These are phyloP conservation scores for Diadema setosum DNA, from an alignment of 35 echinoderm and acorn worm genomes.

Conservation along the genomic window DNA sequence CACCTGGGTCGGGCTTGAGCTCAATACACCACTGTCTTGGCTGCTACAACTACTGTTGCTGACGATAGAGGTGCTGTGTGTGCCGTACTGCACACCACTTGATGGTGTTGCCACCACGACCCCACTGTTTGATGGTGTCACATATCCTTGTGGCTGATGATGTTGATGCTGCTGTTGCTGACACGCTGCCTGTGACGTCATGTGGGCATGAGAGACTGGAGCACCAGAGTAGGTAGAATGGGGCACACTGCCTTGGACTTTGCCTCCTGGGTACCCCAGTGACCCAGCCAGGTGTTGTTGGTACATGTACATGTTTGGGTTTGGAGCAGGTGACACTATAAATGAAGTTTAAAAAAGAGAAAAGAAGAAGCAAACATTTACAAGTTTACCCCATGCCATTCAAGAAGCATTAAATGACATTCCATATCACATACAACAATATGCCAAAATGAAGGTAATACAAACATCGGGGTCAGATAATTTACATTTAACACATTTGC, in stretches of 20 bases:
- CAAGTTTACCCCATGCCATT: too few species aligned
- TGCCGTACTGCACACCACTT: not conserved
- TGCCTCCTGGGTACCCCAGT: not conserved
- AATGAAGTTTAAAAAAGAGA: too few species aligned
- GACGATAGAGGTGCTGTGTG: not conserved
- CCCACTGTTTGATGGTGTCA: not conserved
- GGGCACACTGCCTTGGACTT: not conserved
- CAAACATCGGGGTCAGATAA: too few species aligned
- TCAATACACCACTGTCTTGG: not conserved
- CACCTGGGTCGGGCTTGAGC: not conserved
- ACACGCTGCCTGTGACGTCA: not conserved
- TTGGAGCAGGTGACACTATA: not conserved
- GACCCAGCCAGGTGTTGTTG: not conserved
- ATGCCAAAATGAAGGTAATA: too few species aligned
- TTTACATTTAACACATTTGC: too few species aligned
- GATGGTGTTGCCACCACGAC: not conserved
- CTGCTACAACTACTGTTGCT: slow-evolving; percentile 12
- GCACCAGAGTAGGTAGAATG: not conserved
- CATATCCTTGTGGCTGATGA: not conserved
- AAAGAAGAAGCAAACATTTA: too few species aligned
- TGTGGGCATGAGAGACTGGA: not conserved
- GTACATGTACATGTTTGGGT: slow-evolving; percentile 6
- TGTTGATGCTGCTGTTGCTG: not conserved
- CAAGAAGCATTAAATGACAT: too few species aligned
- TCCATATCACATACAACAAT: too few species aligned